Percentiles rank a stretch among this genome's conserved stretches.
Conservation (phyloP, 2,113 vertebrate genomes). For the Hucho hucho region DNA sequence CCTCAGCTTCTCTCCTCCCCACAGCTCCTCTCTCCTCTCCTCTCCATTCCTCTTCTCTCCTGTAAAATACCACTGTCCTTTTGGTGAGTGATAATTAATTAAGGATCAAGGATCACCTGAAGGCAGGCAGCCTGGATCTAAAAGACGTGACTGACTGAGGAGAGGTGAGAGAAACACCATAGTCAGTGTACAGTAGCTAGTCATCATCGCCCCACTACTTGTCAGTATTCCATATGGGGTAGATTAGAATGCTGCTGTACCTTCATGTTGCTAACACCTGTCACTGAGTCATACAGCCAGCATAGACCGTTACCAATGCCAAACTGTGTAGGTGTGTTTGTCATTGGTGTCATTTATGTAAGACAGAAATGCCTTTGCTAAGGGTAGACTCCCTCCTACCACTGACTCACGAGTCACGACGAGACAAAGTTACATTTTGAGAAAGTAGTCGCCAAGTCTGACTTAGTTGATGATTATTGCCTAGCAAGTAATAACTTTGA, state of each 20-base stretch:
- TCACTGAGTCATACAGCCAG: conserved; percentile 7
- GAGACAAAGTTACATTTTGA: background rate
- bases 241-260: background rate
- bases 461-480: conserved; percentile 47
- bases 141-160: background rate
- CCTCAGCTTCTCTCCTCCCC: no score
- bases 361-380: background rate
- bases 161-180: no score
- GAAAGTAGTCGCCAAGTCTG: conserved; percentile 24
- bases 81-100: background rate
- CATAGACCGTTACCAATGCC: conserved; percentile 1
- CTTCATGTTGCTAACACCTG: background rate
- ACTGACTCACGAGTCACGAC: background rate
- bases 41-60: no score
- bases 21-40: no score
- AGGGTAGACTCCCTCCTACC: background rate
- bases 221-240: background rate
- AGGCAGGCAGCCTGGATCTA: background rate
- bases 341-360: conserved; percentile 14
- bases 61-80: no score
- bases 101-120: conserved; percentile 1
- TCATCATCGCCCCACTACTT: background rate
- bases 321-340: conserved; percentile 12
- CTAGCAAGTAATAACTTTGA: background rate
- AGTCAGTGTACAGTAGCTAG: conserved; percentile 2